phyloP scores from a whole-genome alignment of 2,113 vertebrate genomes.

The Pyrgilauda ruficollis region DNA sequence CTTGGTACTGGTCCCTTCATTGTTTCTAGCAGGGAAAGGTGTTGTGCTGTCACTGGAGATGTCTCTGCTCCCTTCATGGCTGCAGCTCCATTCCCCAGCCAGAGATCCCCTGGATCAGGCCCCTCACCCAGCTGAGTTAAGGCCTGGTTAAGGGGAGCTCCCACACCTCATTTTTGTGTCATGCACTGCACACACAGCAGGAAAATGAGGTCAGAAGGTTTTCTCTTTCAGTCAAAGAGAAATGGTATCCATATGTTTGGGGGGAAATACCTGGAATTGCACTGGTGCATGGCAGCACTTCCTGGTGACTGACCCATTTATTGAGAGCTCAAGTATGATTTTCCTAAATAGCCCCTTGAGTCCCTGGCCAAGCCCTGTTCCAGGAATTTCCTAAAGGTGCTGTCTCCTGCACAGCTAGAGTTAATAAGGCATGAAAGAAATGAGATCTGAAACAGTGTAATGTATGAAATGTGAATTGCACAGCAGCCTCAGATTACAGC shows the following conservation, averaged over 20 bases:
- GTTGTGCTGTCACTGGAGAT: not conserved
- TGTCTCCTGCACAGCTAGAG: slow-evolving; percentile 1
- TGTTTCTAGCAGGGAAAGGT: not conserved
- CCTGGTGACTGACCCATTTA: slow-evolving; percentile 17
- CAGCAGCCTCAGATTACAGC: slow-evolving; percentile 25
- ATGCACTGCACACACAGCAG: not conserved
- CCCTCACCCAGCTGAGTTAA: not conserved
- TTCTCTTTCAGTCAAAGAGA: not conserved
- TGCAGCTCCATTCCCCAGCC: not conserved
- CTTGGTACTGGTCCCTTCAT: not conserved
- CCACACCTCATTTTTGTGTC: not conserved
- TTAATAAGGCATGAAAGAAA: slow-evolving; percentile 56
- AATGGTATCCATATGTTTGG: not conserved
- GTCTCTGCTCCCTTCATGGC: not conserved
- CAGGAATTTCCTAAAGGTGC: slow-evolving; percentile 43
- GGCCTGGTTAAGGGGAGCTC: not conserved
- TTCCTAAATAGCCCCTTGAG: slow-evolving; percentile 20
- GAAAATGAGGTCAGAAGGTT: not conserved
- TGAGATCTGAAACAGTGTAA: not conserved
- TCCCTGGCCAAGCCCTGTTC: not conserved
- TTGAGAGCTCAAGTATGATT: not conserved
- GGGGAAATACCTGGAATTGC: not conserved
- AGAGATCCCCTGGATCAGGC: not conserved
- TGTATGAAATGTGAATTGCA: slow-evolving; percentile 31
- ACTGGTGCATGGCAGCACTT: not conserved